Evolutionary conservation across 2,113 vertebrate genomes (phyloP), one percentile per base, ranked within the genome.

Genomic region (Notechis scutatus): DNA sequence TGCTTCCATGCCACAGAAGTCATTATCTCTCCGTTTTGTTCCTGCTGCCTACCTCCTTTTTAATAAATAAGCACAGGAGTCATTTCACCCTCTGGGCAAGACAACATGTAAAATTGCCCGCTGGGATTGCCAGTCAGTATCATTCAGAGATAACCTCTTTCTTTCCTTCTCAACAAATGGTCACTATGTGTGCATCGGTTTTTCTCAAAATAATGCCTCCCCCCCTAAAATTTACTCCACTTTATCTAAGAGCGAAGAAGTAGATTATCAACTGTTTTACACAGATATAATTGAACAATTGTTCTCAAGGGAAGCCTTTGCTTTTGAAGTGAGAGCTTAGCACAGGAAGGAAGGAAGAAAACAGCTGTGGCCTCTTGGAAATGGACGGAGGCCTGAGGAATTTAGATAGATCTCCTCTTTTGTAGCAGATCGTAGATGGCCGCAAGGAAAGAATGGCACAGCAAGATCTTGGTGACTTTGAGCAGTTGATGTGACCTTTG

Each of bases 31-130:
- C 29, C 4, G 12, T 10, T 90, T 23, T 89, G 57, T 50, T 47
- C 61, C 69, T 74, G 55, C 18, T 47, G 39, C 55, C 39, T 64
- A 90, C 85, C 64, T 57, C 21, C 86, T 74, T 39, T 90, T 54
- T 91, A 87, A 21, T 91, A 92, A 94, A 81, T 47, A 45, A 92
- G n/a, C 50, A 4, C 18, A 45, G 86, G 86, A 92, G 20, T 42
- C 56, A 85, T 85, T 52, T 92, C n/a, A 91, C 69, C 61, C 42
- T 61, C 47, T 5, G 45, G 54, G 52, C 29, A 91, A 34, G 91
- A 85, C 74, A 92, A 86, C 56, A 85, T 59, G 93, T 55, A 59
- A 59, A 39, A 87, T 57, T 87, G 74, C 89, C 52, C 39, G 57
- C n/a, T 50, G 86, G 29, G 93, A 0, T 90, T 93, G 45, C 59